Evolutionary conservation across 2,888 invertebrate genomes (phyloP).

Genomic region (Dolomedes plantarius): DNA sequence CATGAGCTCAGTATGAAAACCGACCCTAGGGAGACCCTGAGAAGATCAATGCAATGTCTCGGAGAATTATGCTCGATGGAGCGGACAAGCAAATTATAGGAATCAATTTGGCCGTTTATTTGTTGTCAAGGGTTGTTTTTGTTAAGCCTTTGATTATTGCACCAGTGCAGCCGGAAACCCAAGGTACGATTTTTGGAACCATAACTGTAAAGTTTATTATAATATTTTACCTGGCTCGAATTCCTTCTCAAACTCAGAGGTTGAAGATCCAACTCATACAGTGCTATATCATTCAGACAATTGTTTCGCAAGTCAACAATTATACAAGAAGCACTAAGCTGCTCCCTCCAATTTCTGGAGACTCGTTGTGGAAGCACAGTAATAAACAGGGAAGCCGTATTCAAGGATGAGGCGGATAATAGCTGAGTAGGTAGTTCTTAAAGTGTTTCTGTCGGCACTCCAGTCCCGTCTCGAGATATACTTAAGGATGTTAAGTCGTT

Average conservation of each 20-base stretch:
- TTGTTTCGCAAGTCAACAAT: background rate
- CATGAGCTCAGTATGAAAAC: background rate
- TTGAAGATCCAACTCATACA: background rate
- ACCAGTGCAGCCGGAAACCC: background rate
- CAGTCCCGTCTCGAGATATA: conserved; percentile 12
- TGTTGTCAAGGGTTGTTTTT: background rate
- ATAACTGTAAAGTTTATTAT: background rate
- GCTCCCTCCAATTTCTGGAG: background rate
- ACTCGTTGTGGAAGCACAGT: background rate
- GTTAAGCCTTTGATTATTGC: background rate
- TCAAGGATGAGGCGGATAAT: conserved; percentile 3
- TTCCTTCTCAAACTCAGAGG: background rate
- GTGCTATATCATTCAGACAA: background rate
- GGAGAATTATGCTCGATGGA: background rate
- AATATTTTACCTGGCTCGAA: conserved; percentile 6
- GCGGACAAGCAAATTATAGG: background rate
- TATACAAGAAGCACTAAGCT: background rate
- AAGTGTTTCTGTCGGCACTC: background rate
- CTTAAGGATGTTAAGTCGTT: conserved; percentile 9
- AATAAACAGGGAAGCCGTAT: background rate
- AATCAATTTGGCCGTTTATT: background rate
- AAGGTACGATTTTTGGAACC: background rate
- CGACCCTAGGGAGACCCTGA: background rate
- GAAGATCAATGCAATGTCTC: background rate
- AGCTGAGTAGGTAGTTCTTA: background rate